These are phyloP conservation scores for Mormyrops boulengeri DNA, from an alignment of 2,797 vertebrate genomes.

Conservation along the genomic window DNA sequence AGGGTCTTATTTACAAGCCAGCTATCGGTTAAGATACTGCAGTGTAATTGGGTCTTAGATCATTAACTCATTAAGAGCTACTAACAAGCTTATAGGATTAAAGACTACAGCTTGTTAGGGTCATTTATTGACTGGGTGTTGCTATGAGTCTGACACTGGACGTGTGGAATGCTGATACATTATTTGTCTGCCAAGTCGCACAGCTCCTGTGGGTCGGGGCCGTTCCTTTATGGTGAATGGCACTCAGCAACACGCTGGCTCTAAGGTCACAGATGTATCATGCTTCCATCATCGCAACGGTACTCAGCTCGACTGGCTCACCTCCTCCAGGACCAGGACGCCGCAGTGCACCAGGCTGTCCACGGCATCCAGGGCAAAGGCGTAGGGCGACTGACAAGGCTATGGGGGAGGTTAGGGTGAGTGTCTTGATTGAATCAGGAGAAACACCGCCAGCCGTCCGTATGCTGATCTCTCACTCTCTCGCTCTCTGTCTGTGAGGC, in stretches of 20 bases:
- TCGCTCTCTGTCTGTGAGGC: not conserved
- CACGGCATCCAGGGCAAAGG: conserved; percentile 69
- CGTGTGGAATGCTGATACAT: not conserved
- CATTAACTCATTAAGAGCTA: not conserved
- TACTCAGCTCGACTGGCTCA: conserved; percentile 43
- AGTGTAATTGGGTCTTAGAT: not conserved
- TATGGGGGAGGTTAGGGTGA: conserved; percentile 35
- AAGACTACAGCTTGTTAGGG: not conserved
- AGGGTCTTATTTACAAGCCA: not conserved
- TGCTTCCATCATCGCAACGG: not conserved
- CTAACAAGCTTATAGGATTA: conserved; percentile 7
- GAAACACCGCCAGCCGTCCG: not conserved
- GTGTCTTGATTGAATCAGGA: conserved; percentile 1
- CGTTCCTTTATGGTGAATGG: not conserved
- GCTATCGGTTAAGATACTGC: not conserved
- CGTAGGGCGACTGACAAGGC: conserved; percentile 75
- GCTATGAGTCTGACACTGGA: not conserved
- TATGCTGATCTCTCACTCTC: not conserved
- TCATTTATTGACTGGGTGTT: not conserved
- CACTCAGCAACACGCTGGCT: not conserved
- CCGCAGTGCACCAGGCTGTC: conserved; percentile 82
- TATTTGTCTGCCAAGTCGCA: not conserved
- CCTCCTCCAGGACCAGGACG: conserved; percentile 79
- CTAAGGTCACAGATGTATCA: not conserved
- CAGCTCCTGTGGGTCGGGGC: not conserved